Conservation (phyloP, 2,797 vertebrate genomes). For the Pseudochirops cupreus region DNA sequence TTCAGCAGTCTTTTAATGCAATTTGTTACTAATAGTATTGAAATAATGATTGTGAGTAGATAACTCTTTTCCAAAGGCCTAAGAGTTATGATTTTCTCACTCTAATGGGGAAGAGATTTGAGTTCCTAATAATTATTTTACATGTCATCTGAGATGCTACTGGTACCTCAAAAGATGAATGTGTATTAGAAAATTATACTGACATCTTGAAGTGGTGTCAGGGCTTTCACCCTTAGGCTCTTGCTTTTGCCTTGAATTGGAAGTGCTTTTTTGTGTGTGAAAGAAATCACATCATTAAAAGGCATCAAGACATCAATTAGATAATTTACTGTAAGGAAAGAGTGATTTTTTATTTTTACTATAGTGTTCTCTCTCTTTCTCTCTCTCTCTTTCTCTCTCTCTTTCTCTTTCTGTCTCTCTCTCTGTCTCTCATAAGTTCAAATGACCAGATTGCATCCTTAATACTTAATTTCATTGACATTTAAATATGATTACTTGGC, state of each 20-base stretch:
- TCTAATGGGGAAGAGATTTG: conserved; percentile 71
- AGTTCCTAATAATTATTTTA: conserved; percentile 66
- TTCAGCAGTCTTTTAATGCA: conserved; percentile 70
- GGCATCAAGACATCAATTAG: conserved; percentile 16
- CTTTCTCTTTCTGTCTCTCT: conserved; percentile 23
- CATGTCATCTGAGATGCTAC: conserved; percentile 39
- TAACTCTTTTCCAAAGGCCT: conserved; percentile 65
- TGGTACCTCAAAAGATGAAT: conserved; percentile 53
- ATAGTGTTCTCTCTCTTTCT: neutral
- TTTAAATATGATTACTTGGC: conserved; percentile 68
- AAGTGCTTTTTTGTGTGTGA: conserved; percentile 16
- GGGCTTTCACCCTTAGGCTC: conserved; percentile 10
- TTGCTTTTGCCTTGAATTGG: conserved; percentile 5
- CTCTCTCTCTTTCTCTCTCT: conserved; percentile 28
- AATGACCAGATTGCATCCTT: conserved; percentile 61
- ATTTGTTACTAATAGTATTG: conserved; percentile 61
- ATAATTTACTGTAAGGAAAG: conserved; percentile 28
- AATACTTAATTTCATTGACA: conserved; percentile 70
- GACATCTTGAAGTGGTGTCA: conserved; percentile 38
- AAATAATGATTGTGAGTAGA: conserved; percentile 64
- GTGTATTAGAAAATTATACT: conserved; percentile 31
- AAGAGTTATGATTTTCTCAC: conserved; percentile 61
- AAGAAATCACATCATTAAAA: conserved; percentile 20
- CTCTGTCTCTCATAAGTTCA: conserved; percentile 56
- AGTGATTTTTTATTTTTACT: conserved; percentile 22